A percentile compares a stretch with the other conserved stretches of the same genome.
These are phyloP conservation scores for Triplophysa rosa DNA, from an alignment of 2,113 vertebrate genomes.

Conservation along the genomic window DNA sequence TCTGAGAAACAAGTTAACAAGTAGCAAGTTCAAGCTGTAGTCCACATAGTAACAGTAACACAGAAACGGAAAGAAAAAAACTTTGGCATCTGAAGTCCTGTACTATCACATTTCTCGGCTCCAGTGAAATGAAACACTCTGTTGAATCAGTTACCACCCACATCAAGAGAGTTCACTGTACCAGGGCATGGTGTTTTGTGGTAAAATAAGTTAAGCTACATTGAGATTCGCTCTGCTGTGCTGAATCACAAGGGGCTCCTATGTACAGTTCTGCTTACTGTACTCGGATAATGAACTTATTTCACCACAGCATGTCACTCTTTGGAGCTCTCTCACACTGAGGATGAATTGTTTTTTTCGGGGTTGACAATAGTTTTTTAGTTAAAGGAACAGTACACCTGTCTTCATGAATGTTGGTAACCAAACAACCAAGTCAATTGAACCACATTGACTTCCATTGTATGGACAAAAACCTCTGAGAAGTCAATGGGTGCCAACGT, in stretches of 20 bases:
- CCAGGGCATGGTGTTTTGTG: constrained; percentile 1
- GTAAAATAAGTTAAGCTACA: constrained; percentile 31
- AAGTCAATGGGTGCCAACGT: no score
- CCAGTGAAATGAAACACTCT: constrained; percentile 54
- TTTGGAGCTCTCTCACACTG: background rate
- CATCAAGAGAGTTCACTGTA: constrained; percentile 9
- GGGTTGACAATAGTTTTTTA: no score
- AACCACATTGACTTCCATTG: no score
- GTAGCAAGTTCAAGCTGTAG: background rate
- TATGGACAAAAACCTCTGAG: no score
- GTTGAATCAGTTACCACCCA: constrained; percentile 46
- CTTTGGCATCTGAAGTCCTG: constrained; percentile 17
- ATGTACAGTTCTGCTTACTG: constrained; percentile 6
- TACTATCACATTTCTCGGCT: constrained; percentile 53
- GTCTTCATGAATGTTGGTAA: no score
- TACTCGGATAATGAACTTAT: background rate
- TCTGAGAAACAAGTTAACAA: background rate
- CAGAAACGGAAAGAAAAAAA: constrained; percentile 25
- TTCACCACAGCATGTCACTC: background rate
- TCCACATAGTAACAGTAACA: constrained; percentile 9
- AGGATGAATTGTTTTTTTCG: background rate
- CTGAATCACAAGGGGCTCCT: background rate
- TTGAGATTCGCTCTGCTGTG: constrained; percentile 28
- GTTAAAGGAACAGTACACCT: no score
- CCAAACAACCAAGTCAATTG: no score